Evolutionary conservation across 2,888 invertebrate species (phyloP).

Genomic region (Tipula vernalis): DNA sequence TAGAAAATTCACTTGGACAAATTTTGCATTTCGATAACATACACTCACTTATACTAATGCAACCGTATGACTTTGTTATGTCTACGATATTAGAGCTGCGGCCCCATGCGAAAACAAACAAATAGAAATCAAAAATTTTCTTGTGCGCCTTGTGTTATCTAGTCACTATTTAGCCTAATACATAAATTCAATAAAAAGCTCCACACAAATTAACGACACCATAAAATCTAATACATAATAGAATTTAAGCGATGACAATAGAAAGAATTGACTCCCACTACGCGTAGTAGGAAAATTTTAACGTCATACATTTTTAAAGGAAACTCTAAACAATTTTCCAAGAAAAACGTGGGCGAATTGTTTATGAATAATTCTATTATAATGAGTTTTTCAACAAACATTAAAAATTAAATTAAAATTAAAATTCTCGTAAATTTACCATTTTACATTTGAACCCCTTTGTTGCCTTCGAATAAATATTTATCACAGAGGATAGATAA

Average conservation of each 20-base stretch:
- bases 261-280: background rate
- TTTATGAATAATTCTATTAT: background rate
- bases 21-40: background rate
- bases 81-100: background rate
- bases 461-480: background rate
- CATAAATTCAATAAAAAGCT: background rate
- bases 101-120: background rate
- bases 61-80: background rate
- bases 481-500: background rate
- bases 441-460: background rate
- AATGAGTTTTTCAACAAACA: background rate
- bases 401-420: background rate
- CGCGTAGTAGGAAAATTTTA: background rate
- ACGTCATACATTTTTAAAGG: background rate
- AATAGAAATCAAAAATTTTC: no score
- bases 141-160: no score
- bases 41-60: background rate
- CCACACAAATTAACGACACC: background rate
- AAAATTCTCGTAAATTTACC: background rate
- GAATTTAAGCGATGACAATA: background rate
- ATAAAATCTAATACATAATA: background rate
- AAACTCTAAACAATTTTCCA: background rate
- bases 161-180: background rate
- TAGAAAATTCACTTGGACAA: background rate
- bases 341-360: background rate